Evolutionary conservation across 1,140 invertebrate genomes (phyloP).

Genomic region (Drosophila trapezifrons): DNA sequence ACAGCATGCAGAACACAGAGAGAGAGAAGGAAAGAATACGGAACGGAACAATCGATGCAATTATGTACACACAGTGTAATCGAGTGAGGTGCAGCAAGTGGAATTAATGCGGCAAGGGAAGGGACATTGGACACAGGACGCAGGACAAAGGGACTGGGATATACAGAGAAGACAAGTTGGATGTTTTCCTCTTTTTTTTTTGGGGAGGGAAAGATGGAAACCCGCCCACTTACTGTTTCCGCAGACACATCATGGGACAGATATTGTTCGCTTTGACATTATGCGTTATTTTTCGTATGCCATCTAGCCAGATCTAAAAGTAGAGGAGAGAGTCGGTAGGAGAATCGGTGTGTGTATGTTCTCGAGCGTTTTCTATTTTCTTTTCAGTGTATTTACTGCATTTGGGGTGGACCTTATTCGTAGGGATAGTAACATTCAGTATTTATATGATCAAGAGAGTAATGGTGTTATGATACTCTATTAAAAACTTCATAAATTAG

Average conservation of each 20-base stretch:
- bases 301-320: constrained; percentile 95
- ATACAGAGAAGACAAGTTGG: background rate
- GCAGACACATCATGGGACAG: constrained; percentile 98
- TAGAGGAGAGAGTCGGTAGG: constrained; percentile 81
- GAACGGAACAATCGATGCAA: constrained; percentile 50
- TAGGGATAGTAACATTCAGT: background rate
- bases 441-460: background rate
- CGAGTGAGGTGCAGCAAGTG: constrained; percentile 48
- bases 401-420: background rate
- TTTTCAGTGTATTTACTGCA: constrained; percentile 1
- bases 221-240: constrained; percentile 97
- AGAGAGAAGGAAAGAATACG: constrained; percentile 30
- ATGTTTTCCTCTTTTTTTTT: background rate
- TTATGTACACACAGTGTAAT: constrained; percentile 57
- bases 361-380: background rate
- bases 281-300: constrained; percentile 96
- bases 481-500: no score
- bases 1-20: constrained; percentile 31
- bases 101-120: constrained; percentile 34
- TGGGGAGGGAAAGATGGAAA: constrained; percentile 3
- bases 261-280: constrained; percentile 99
- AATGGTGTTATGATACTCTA: no score
- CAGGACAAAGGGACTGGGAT: constrained; percentile 15
- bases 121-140: constrained; percentile 2
- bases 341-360: constrained; percentile 15